Evolutionary conservation across 2,888 invertebrate genomes (phyloP), one percentile per base, ranked within the genome.

Genomic region (Pseudococcus longispinus): DNA sequence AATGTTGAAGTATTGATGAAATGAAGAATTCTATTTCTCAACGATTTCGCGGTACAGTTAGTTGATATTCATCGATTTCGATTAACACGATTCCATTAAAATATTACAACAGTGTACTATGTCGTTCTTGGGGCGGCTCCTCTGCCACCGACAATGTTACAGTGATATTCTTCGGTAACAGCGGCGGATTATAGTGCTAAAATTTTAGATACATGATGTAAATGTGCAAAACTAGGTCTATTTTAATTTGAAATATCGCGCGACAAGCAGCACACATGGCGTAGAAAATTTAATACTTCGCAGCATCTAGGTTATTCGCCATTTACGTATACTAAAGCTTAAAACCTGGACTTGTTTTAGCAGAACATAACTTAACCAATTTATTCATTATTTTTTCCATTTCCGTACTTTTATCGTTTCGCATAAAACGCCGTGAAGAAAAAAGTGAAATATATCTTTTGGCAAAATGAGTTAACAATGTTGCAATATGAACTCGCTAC

Each of bases 391-490:
- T 65, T 65, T 65, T 65, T 65, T 74, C 74, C 29, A 74, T 74
- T 74, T 74, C 74, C 74, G 29, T 37, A 74, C 74, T 37, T 74
- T 37, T 37, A 74, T 37, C 74, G 37, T 74, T 74, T 74, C 74
- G 74, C 74, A 74, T 74, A 37, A 74, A 74, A 74, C 37, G 37
- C 37, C 37, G 74, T 74, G 32, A 74, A 74, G 37, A 74, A 74
- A 74, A 74, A 32, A 74, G 37, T 74, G 37, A 74, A 74, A 74
- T 74, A 74, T 74, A 74, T 65, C 74, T 74, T 74, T 74, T 74
- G 74, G 74, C 74, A 74, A 74, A 74, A 74, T 37, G 74, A 74
- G 74, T 74, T 65, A 74, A 74, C 74, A 74, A 74, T 74, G 37
- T 74, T 74, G 37, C 74, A 74, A 74, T 74, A 74, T 74, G 74